phyloP scores from a whole-genome alignment of 2,888 invertebrate genomes.

The Pharmacophagus antenor region DNA sequence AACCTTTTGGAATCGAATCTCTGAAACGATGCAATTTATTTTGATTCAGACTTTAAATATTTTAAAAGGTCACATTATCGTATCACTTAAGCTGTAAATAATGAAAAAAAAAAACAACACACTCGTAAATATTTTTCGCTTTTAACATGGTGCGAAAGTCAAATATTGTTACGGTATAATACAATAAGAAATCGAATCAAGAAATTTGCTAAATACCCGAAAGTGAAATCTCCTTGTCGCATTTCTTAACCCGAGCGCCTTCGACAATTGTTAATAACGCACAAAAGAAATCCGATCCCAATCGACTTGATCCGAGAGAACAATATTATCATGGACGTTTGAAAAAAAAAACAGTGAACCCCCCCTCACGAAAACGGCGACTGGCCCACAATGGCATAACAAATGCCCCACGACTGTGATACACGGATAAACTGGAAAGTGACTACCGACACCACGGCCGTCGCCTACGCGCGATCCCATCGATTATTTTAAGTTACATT shows the following conservation, averaged over 20 bases:
- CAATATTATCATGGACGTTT: slow-evolving; percentile 63
- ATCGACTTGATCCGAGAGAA: slow-evolving; percentile 57
- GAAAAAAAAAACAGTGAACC: slow-evolving; percentile 43
- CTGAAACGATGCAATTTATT: too few relatives aligned
- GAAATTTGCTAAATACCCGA: too few relatives aligned
- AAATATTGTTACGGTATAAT: too few relatives aligned
- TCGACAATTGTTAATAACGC: slow-evolving; percentile 38
- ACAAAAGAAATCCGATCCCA: slow-evolving; percentile 52
- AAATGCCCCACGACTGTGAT: slow-evolving; percentile 46
- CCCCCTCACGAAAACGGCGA: slow-evolving; percentile 45
- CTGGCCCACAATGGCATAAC: slow-evolving; percentile 52
- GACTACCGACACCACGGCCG: slow-evolving; percentile 36
- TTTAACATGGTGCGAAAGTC: too few relatives aligned
- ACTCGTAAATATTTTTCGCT: too few relatives aligned
- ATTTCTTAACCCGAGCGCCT: slow-evolving; percentile 32
- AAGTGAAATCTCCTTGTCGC: too few relatives aligned
- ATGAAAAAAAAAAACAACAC: too few relatives aligned
- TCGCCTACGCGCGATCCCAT: slow-evolving; percentile 39
- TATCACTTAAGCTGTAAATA: too few relatives aligned
- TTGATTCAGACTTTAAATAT: too few relatives aligned
- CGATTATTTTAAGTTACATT: slow-evolving; percentile 43
- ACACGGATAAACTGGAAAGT: slow-evolving; percentile 34
- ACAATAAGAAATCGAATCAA: too few relatives aligned
- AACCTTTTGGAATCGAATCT: too few relatives aligned
- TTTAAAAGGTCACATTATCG: too few relatives aligned